phyloP scores from a whole-genome alignment of 1,140 invertebrate genomes.

The Lepidurus apus region DNA sequence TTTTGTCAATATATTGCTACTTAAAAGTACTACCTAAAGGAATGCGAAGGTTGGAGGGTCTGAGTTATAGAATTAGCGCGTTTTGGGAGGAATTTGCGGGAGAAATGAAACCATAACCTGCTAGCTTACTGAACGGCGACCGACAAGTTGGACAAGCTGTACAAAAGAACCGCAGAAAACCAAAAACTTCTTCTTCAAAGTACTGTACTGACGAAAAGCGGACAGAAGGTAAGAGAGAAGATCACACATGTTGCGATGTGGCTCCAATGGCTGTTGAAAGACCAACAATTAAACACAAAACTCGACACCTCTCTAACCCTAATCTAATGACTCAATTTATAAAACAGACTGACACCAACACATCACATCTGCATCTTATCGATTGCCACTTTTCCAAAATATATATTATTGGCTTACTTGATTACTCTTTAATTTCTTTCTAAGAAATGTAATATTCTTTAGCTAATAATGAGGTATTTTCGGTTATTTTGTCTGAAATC shows the following conservation, averaged over 20 bases:
- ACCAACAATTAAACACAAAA: background rate
- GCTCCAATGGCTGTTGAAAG: background rate
- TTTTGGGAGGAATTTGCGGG: background rate
- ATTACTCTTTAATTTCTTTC: too few relatives aligned
- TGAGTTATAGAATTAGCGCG: background rate
- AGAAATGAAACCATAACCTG: background rate
- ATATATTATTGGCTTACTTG: too few relatives aligned
- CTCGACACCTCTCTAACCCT: background rate
- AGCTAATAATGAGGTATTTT: too few relatives aligned
- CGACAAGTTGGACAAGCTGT: background rate
- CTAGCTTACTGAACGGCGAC: slow-evolving; percentile 1
- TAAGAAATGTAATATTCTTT: too few relatives aligned
- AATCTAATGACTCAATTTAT: too few relatives aligned
- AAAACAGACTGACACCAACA: too few relatives aligned
- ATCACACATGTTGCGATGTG: background rate
- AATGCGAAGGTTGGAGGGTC: background rate
- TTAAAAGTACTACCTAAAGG: too few relatives aligned
- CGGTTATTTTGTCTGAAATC: too few relatives aligned
- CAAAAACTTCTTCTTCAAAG: background rate
- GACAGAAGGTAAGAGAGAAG: background rate
- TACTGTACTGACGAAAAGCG: background rate
- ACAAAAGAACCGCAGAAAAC: slow-evolving; percentile 2
- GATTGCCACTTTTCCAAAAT: too few relatives aligned
- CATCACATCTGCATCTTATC: too few relatives aligned
- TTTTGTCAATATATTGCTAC: too few relatives aligned